phyloP scores from a whole-genome alignment of 2,888 invertebrate species.

The Hypsopygia costalis region DNA sequence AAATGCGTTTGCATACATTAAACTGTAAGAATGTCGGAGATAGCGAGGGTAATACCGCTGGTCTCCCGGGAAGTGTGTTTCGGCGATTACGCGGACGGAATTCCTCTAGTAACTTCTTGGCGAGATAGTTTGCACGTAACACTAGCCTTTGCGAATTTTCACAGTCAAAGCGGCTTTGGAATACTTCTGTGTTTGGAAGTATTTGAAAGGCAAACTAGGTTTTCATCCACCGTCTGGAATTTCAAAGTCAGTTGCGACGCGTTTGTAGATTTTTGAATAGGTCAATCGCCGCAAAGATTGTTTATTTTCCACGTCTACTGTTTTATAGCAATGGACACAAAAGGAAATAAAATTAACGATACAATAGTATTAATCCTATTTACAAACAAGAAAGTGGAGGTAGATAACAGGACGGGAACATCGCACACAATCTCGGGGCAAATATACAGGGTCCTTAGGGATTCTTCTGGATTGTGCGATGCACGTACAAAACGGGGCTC shows the following conservation, averaged over 20 bases:
- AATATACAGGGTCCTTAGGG: conserved; percentile 46
- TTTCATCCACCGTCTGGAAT: conserved; percentile 56
- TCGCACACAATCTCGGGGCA: conserved; percentile 47
- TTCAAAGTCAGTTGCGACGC: conserved; percentile 24
- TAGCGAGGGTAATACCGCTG: conserved; percentile 64
- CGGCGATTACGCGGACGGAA: conserved; percentile 78
- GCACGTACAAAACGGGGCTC: conserved; percentile 19
- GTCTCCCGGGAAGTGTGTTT: conserved; percentile 69
- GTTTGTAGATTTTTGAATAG: background rate
- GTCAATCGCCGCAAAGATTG: background rate
- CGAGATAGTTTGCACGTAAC: conserved; percentile 73
- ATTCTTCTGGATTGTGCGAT: conserved; percentile 19
- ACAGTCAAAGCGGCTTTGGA: conserved; percentile 63
- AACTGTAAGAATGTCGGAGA: conserved; percentile 78
- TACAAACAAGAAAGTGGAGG: conserved; percentile 43
- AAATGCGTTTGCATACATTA: conserved; percentile 81
- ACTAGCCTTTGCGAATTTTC: conserved; percentile 69
- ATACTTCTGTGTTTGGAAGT: conserved; percentile 71
- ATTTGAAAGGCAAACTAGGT: conserved; percentile 77
- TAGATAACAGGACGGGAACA: conserved; percentile 35
- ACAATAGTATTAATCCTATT: conserved; percentile 49
- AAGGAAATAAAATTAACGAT: conserved; percentile 53
- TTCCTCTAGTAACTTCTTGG: conserved; percentile 65
- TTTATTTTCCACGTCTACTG: conserved; percentile 19
- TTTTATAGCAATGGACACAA: conserved; percentile 32